Evolutionary conservation across 2,113 vertebrate genomes (phyloP).

Genomic region (Peromyscus leucopus): DNA sequence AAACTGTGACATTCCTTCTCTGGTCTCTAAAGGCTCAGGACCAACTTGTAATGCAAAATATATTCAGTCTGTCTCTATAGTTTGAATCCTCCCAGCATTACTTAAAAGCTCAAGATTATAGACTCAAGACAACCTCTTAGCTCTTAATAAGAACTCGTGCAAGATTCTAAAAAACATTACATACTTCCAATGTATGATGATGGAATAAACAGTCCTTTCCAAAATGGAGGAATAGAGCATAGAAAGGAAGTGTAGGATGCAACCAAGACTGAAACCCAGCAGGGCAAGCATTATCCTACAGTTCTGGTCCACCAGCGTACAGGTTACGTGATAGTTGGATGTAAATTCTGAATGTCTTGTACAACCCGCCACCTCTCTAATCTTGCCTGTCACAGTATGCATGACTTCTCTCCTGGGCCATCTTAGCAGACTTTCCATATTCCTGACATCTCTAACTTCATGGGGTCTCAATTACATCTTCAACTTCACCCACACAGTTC

Average conservation of each 20-base stretch:
- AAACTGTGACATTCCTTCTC: neutral
- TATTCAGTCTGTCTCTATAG: neutral
- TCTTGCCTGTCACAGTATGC: neutral
- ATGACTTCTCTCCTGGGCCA: neutral
- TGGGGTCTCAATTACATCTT: neutral
- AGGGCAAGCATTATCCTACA: neutral
- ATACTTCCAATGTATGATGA: neutral
- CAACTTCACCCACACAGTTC: neutral
- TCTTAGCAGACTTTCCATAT: neutral
- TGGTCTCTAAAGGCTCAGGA: neutral
- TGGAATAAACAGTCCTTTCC: neutral
- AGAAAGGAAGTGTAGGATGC: neutral
- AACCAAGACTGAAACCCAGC: neutral
- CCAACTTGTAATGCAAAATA: neutral
- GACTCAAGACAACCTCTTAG: neutral
- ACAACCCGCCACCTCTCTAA: neutral
- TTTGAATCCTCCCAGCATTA: neutral
- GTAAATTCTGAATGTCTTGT: neutral
- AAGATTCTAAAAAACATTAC: neutral
- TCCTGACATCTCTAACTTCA: neutral
- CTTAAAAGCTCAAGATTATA: neutral
- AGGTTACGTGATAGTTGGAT: no score
- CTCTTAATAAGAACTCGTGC: neutral
- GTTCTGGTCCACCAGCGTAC: no score
- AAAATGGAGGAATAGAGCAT: neutral